Conservation (phyloP, 2,797 vertebrate genomes). For the Oceanodroma leucorhoa region DNA sequence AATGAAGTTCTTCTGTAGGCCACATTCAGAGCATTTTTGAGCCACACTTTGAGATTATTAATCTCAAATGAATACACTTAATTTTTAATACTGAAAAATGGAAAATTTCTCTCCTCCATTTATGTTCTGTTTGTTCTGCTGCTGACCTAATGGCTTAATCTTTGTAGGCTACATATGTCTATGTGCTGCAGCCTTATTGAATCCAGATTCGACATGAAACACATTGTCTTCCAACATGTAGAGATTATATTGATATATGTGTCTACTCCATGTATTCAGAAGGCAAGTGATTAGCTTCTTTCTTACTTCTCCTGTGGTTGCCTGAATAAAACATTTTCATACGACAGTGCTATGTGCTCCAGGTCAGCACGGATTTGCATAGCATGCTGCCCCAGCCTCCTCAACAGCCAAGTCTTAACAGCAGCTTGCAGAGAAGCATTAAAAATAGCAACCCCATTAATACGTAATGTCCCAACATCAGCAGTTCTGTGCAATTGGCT, state of each 20-base stretch:
- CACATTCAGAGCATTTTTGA: not conserved
- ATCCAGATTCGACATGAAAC: not conserved
- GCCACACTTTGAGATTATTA: not conserved
- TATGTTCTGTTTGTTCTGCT: not conserved
- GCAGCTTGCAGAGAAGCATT: not conserved
- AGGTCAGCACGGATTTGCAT: not conserved
- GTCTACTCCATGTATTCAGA: not conserved
- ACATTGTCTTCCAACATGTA: fast-evolving
- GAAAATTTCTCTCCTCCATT: not conserved
- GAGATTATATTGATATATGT: fast-evolving
- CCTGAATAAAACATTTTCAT: not conserved
- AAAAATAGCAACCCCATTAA: conserved; percentile 1
- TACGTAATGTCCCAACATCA: not conserved
- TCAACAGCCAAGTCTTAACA: not conserved
- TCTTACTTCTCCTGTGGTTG: not conserved
- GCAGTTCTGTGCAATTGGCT: conserved; percentile 2
- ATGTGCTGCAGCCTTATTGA: not conserved
- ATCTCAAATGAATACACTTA: not conserved
- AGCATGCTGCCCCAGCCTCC: not conserved
- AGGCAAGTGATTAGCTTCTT: not conserved
- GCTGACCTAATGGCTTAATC: not conserved
- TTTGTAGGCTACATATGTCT: not conserved
- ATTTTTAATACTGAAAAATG: not conserved
- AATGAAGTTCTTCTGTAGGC: fast-evolving
- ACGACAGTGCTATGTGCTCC: fast-evolving